phyloP scores from a whole-genome alignment of 2,797 vertebrate species.

The Alcedo atthis region DNA sequence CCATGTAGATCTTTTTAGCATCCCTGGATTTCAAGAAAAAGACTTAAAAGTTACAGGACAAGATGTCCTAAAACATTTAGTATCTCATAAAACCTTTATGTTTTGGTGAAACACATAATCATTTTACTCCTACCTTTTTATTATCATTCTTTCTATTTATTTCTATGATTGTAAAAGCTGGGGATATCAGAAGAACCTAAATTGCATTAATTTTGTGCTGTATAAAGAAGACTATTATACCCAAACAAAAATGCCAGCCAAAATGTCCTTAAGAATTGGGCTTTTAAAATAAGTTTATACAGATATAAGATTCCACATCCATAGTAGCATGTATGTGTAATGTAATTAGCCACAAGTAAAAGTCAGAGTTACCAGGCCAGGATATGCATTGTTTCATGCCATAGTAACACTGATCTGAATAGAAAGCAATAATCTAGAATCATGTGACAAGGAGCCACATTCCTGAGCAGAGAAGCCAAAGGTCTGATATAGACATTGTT shows the following conservation, averaged over 20 bases:
- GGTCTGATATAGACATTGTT: slow-evolving; percentile 31
- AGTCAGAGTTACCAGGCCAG: neutral
- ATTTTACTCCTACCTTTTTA: neutral
- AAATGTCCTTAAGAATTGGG: neutral
- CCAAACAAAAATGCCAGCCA: neutral
- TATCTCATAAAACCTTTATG: neutral
- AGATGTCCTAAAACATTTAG: neutral
- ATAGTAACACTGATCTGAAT: slow-evolving; percentile 36
- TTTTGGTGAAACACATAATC: neutral
- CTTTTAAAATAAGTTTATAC: neutral
- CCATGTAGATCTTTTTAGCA: neutral
- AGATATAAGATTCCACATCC: neutral
- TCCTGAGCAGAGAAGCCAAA: slow-evolving; percentile 18
- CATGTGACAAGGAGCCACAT: neutral
- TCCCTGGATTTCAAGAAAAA: neutral
- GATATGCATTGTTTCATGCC: slow-evolving; percentile 16
- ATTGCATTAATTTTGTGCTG: neutral
- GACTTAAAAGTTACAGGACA: neutral
- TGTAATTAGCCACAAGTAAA: neutral
- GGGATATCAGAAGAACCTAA: neutral
- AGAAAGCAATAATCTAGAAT: slow-evolving; percentile 32
- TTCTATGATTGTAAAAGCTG: neutral
- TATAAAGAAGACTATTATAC: neutral
- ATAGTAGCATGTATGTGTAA: neutral
- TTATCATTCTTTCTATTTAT: neutral